Percentiles rank a stretch among this genome's conserved stretches.
Conservation (phyloP, 2,113 vertebrate genomes). For the Stigmatopora argus region DNA sequence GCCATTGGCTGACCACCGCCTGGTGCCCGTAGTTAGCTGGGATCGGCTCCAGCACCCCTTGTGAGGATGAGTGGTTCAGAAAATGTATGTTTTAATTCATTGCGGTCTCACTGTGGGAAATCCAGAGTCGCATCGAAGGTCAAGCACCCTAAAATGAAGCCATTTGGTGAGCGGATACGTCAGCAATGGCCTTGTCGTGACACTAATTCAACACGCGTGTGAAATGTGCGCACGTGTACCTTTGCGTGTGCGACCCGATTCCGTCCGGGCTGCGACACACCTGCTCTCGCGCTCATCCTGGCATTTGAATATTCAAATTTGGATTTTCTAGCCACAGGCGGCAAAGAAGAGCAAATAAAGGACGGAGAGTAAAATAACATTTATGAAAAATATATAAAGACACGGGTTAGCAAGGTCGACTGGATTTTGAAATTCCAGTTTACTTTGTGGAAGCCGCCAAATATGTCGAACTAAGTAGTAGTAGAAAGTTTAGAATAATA, state of each 20-base stretch:
- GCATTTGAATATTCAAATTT: slow-evolving; percentile 71
- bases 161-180: not conserved
- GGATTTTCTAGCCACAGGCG: slow-evolving; percentile 39
- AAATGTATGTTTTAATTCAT: too few species aligned
- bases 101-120: not conserved
- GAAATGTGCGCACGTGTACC: slow-evolving; percentile 18
- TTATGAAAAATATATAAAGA: too few species aligned
- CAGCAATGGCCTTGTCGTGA: slow-evolving; percentile 36
- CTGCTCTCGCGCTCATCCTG: slow-evolving; percentile 49
- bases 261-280: slow-evolving; percentile 68
- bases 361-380: not conserved
- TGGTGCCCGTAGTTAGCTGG: too few species aligned
- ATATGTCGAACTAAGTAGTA: too few species aligned
- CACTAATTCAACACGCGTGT: slow-evolving; percentile 62
- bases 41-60: too few species aligned
- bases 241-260: slow-evolving; percentile 50
- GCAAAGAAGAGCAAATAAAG: slow-evolving; percentile 7
- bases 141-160: not conserved
- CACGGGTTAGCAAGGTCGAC: too few species aligned
- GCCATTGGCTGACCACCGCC: too few species aligned
- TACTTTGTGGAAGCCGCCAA: too few species aligned
- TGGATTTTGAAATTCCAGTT: too few species aligned
- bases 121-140: too few species aligned
- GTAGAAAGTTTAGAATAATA: too few species aligned
- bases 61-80: too few species aligned